phyloP scores from a whole-genome alignment of 2,113 vertebrate genomes.

The Gallinago undulata region DNA sequence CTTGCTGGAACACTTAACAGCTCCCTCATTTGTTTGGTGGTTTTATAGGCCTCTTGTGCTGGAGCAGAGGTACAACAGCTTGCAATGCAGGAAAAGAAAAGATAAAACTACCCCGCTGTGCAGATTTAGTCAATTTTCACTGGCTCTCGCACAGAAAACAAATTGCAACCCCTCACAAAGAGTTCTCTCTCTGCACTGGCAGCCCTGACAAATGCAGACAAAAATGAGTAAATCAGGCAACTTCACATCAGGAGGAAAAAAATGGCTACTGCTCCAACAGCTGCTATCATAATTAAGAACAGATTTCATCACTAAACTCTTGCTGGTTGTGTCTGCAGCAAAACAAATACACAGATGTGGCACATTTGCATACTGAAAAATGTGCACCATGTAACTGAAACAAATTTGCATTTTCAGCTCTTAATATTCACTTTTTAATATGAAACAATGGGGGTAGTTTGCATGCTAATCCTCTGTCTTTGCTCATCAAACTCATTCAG shows the following conservation, averaged over 20 bases:
- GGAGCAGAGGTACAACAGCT: conserved; percentile 75
- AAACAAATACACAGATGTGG: conserved; percentile 84
- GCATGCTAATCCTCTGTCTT: conserved; percentile 51
- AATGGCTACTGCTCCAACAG: conserved; percentile 76
- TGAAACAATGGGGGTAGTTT: conserved; percentile 49
- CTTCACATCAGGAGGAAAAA: conserved; percentile 75
- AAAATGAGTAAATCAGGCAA: conserved; percentile 79
- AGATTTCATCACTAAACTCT: conserved; percentile 84
- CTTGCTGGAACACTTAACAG: conserved; percentile 72
- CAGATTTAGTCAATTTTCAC: conserved; percentile 77
- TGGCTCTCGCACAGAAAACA: conserved; percentile 78
- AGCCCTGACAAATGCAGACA: conserved; percentile 75
- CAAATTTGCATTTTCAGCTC: conserved; percentile 70
- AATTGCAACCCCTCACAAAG: conserved; percentile 77
- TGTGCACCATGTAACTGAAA: conserved; percentile 54
- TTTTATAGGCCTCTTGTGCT: conserved; percentile 76
- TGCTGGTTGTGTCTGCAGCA: conserved; percentile 76
- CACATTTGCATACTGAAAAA: conserved; percentile 74
- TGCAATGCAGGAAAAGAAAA: conserved; percentile 68
- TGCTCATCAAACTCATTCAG: conserved; percentile 59
- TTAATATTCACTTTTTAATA: conserved; percentile 68
- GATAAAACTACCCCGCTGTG: conserved; percentile 77
- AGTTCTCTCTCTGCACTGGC: conserved; percentile 72
- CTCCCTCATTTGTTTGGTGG: conserved; percentile 70
- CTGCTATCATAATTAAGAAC: conserved; percentile 85